A percentile compares a stretch with the other conserved stretches of the same genome.
These are phyloP conservation scores for Clusia tigrina DNA, from an alignment of 2,888 invertebrate species.

Conservation along the genomic window DNA sequence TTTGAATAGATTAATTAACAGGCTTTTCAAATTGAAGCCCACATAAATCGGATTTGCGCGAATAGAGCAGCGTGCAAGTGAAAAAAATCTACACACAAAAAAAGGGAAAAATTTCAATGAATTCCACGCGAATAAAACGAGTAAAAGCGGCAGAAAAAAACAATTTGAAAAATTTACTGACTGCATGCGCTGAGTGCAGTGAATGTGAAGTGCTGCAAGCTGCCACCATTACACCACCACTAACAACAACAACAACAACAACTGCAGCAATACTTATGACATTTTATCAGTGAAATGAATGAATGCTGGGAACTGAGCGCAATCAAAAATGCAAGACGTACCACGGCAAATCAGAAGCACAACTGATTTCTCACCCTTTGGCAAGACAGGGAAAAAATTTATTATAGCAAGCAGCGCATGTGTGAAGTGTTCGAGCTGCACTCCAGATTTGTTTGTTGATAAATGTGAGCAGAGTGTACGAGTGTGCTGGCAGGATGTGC, in stretches of 20 bases:
- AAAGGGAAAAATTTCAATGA: too few relatives aligned
- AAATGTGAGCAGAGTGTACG: constrained; percentile 7
- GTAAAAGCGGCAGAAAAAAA: too few relatives aligned
- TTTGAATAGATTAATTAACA: not conserved
- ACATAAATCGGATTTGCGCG: not conserved
- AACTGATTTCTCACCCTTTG: constrained; percentile 17
- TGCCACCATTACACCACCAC: not conserved
- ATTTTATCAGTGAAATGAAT: constrained; percentile 1
- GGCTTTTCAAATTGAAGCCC: not conserved
- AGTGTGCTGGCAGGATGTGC: not conserved
- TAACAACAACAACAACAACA: not conserved
- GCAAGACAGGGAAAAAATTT: constrained; percentile 10
- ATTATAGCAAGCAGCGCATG: not conserved
- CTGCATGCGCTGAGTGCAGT: too few relatives aligned
- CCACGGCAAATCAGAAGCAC: constrained; percentile 24
- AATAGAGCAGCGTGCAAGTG: too few relatives aligned
- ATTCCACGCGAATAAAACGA: too few relatives aligned
- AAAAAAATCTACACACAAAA: not conserved
- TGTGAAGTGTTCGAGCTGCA: not conserved
- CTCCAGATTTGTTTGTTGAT: constrained; percentile 15
- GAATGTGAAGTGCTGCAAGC: too few relatives aligned
- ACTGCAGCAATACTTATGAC: not conserved
- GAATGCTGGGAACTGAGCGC: not conserved
- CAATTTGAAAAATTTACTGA: too few relatives aligned
- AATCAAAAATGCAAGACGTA: constrained; percentile 21